Evolutionary conservation across 2,797 vertebrate genomes (phyloP), one percentile per base, ranked within the genome.

Genomic region (Mallotus villosus): DNA sequence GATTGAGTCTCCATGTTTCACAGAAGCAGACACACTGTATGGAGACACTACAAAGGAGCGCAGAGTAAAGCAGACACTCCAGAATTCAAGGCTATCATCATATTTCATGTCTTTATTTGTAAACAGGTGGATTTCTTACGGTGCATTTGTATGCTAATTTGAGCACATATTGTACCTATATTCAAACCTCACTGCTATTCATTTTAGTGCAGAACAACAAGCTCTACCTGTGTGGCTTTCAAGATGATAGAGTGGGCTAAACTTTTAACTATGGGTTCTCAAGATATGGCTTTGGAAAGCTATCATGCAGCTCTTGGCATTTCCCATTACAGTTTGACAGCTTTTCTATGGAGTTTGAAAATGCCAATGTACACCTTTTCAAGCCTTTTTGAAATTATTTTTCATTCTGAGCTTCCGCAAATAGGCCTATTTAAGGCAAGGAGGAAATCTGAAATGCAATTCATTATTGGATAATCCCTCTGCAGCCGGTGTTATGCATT

Each of bases 241-340:
- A 67, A 65, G 29, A 8, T 76, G 73, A 81, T 74, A 70, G 34
- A 84, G 79, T 78, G 76, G 78, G 72, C 76, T 11, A 0, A 81
- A 71, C 74, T 83, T 82, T 74, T 73, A 67, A 83, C 84, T 25
- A 60, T 82, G 83, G 8, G n/a, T 24, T 85, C 80, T 80, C 46
- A 82, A 77, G 75, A 78, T 75, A 66, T 24, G 61, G 68, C 70
- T 80, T 72, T 73, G 74, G 81, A 74, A 87, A 88, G 82, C 77
- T 82, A 82, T 86, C 75, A 73, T 57, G 76, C 82, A 76, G 82
- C 57, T 82, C 78, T 73, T 85, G 81, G 79, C 84, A 85, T 87
- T 90, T 90, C 84, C 83, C 78, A 87, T 90, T 87, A 85, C 53
- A 77, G 78, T 74, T 68, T 89, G 86, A 88, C 85, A 87, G 82